These are phyloP conservation scores for Trachythela sp. DNA, from an alignment of 64 coral and sea anemone genomes.

Conservation along the genomic window DNA sequence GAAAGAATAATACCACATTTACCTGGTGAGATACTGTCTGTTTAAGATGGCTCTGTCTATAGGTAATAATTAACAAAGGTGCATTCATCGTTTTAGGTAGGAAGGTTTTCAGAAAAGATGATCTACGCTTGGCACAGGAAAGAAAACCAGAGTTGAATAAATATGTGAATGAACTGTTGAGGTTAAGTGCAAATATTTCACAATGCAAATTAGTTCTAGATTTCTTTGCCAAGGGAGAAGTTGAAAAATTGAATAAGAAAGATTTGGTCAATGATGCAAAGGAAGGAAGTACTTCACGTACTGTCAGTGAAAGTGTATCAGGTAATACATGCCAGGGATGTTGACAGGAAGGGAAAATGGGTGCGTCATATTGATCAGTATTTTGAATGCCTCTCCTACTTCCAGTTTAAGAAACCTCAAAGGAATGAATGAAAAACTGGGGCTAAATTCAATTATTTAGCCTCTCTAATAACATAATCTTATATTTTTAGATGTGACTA, in stretches of 20 bases:
- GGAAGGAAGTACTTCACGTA: not conserved
- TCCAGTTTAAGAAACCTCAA: too few species aligned
- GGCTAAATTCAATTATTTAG: too few species aligned
- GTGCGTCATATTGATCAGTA: not conserved
- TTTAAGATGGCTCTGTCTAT: not conserved
- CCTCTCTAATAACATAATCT: not conserved
- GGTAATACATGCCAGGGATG: not conserved
- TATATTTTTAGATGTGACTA: not conserved
- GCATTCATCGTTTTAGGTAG: conserved; percentile 51
- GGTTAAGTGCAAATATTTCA: conserved; percentile 55
- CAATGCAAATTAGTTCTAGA: conserved; percentile 40
- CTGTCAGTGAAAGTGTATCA: too few species aligned
- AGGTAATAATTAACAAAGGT: not conserved
- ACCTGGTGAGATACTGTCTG: conserved; percentile 56
- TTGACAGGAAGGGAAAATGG: not conserved
- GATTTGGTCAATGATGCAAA: not conserved
- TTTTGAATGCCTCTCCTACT: too few species aligned
- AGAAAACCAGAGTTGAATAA: conserved; percentile 52
- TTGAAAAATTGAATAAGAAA: conserved; percentile 41
- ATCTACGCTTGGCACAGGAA: conserved; percentile 57
- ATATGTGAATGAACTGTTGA: conserved; percentile 57
- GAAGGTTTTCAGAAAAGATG: conserved; percentile 70
- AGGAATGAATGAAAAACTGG: too few species aligned
- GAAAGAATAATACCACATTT: conserved; percentile 69
- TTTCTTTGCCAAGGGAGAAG: conserved; percentile 58